Evolutionary conservation across 2,113 vertebrate species (phyloP).

Genomic region (Nannobrachium achirus): DNA sequence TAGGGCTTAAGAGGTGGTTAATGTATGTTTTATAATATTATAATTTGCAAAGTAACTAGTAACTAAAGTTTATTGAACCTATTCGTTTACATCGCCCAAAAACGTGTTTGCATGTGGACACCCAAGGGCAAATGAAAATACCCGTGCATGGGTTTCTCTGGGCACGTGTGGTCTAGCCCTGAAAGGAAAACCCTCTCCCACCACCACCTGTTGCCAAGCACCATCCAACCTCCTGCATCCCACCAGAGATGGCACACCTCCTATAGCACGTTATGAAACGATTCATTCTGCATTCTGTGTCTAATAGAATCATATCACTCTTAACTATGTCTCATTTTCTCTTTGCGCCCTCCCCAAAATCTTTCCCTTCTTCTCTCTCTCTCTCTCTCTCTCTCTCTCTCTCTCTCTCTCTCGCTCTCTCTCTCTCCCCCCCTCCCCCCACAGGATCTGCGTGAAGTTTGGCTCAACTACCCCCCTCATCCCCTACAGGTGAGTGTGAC

Average conservation of each 20-base stretch:
- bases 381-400: not conserved
- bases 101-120: no score
- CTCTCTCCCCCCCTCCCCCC: slow-evolving; percentile 67
- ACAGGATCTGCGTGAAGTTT: slow-evolving; percentile 95
- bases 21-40: no score
- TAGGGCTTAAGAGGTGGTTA: no score
- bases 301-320: not conserved
- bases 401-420: slow-evolving; percentile 20
- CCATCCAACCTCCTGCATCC: no score
- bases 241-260: slow-evolving; percentile 12
- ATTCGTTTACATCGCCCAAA: no score
- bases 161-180: no score
- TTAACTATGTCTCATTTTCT: not conserved
- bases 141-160: no score
- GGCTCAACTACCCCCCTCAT: slow-evolving; percentile 98
- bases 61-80: no score
- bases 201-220: no score
- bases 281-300: slow-evolving; percentile 37
- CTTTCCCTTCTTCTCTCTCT: not conserved
- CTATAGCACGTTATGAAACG: not conserved
- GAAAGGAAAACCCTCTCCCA: no score
- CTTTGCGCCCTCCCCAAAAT: not conserved
- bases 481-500: slow-evolving; percentile 92
- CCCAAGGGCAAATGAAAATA: no score
- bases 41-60: no score